Percentiles rank a stretch among this genome's conserved stretches.
phyloP scores from a whole-genome alignment of 2,797 vertebrate species.

The Alca torda region DNA sequence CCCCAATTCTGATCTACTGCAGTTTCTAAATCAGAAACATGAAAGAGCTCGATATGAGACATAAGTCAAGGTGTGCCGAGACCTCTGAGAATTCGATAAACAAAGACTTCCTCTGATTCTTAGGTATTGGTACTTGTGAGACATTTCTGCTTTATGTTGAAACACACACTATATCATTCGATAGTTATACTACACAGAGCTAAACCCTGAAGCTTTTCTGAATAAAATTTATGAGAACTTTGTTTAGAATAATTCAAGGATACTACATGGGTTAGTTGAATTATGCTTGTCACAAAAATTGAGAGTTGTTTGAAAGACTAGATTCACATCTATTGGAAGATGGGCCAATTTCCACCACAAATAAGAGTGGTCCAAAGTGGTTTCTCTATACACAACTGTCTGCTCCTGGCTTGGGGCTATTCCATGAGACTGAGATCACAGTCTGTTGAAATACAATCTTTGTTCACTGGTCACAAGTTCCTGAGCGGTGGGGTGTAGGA shows the following conservation, averaged over 20 bases:
- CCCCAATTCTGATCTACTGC: background rate
- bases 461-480: background rate
- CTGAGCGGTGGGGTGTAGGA: background rate
- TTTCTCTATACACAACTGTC: background rate
- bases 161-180: rapidly evolving
- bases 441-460: background rate
- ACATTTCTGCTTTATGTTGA: background rate
- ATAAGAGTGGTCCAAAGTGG: background rate
- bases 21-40: background rate
- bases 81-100: background rate
- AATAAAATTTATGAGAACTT: background rate
- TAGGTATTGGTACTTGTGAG: background rate
- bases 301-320: rapidly evolving
- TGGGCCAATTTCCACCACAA: background rate
- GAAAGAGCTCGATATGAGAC: background rate
- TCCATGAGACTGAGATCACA: background rate
- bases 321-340: background rate
- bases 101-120: background rate
- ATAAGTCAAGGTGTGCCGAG: background rate
- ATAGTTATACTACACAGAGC: background rate
- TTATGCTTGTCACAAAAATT: background rate
- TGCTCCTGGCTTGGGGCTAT: background rate
- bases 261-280: background rate
- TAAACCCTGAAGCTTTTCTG: background rate
- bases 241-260: background rate